Evolutionary conservation across 2,797 vertebrate species (phyloP), one percentile per base, ranked within the genome.

Genomic region (Hylomyscus alleni): DNA sequence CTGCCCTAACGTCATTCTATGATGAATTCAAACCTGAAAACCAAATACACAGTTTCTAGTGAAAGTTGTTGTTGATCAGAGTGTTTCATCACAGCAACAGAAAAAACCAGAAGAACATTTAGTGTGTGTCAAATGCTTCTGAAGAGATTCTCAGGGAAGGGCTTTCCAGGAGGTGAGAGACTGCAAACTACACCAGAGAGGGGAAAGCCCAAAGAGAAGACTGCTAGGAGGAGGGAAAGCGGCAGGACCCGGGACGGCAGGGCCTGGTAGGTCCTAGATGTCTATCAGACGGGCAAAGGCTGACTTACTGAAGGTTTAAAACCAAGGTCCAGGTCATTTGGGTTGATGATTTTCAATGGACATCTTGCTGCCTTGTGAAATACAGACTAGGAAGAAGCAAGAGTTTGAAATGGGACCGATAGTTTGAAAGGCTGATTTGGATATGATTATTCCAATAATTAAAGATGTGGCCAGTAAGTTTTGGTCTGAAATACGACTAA

Each of bases 101-200:
- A 50, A 69, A 86, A n/a, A 26, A 37, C 34, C 34, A 69, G 31
- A 86, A 34, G 29, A 37, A 22, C 20, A 37, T 52, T 52, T 20
- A 26, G 22, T 31, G 52, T 65, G 67, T 29, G 34, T 10, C 9
- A 15, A 24, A 6, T 0, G 4, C 47, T 77, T 90, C 47, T 2
- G 6, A 65, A 58, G 37, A 58, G 31, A 31, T 62, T 67, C 78
- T 83, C 0, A 0, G 29, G 4, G 17, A 85, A 65, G 56, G 20
- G 12, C n/a, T 91, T 81, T 62, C 94, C 31, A 44, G 87, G 73
- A 93, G 31, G 15, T n/a, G 34, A 87, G 52, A 90, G 44, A n/a
- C n/a, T 44, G 52, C 56, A 60, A 12, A 89, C 73, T 67, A 72
- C 44, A 80, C 31, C n/a, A 8, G 72, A 29, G 0, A 29, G 52